Percentiles rank a stretch among this genome's conserved stretches.
These are phyloP conservation scores for Lacanobia oleracea DNA, from an alignment of 2,888 invertebrate genomes.

Conservation along the genomic window DNA sequence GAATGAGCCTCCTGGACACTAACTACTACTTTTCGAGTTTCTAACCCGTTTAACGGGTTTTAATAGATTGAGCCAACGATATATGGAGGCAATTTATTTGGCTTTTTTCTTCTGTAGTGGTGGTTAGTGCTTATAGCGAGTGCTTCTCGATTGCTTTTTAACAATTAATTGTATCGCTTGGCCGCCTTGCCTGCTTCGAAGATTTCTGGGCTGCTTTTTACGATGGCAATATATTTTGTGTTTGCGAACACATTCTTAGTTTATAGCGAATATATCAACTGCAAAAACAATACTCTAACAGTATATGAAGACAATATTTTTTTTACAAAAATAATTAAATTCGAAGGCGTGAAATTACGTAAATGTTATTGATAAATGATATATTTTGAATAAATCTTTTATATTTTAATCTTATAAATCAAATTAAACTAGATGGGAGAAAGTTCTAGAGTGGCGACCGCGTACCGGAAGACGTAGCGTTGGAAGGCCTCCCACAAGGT, in stretches of 20 bases:
- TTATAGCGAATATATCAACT: neutral
- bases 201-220: conserved; percentile 30
- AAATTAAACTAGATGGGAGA: too few relatives aligned
- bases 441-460: too few relatives aligned
- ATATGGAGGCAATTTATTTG: conserved; percentile 77
- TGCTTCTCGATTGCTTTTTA: conserved; percentile 54
- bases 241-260: neutral
- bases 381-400: too few relatives aligned
- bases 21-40: conserved; percentile 83
- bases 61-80: conserved; percentile 81
- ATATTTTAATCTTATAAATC: too few relatives aligned
- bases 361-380: too few relatives aligned
- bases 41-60: conserved; percentile 83
- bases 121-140: conserved; percentile 48
- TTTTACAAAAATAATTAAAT: too few relatives aligned
- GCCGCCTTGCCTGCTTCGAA: neutral
- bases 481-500: too few relatives aligned
- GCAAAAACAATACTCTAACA: too few relatives aligned
- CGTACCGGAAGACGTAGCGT: too few relatives aligned
- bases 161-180: conserved; percentile 49
- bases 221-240: conserved; percentile 8
- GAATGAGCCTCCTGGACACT: conserved; percentile 81
- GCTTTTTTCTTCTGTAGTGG: conserved; percentile 57
- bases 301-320: too few relatives aligned
- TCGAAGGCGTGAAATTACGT: too few relatives aligned